Conservation (phyloP, 2,797 vertebrate genomes). For the Gephyroberyx darwinii region DNA sequence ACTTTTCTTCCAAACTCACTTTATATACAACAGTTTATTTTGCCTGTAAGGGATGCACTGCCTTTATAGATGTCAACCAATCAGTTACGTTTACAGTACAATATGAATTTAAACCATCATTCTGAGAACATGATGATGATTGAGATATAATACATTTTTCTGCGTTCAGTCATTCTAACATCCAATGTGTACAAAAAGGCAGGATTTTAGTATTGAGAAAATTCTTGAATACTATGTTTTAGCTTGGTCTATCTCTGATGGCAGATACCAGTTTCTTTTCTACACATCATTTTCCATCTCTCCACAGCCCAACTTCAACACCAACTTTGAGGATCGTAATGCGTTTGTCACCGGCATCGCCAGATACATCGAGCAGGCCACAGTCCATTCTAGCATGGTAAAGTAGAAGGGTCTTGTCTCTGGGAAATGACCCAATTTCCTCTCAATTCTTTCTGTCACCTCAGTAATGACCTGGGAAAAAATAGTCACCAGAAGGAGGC, state of each 20-base stretch:
- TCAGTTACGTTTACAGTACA: too few relatives aligned
- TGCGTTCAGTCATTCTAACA: too few relatives aligned
- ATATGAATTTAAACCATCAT: too few relatives aligned
- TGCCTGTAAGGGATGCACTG: background rate
- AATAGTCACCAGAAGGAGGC: slow-evolving; percentile 23
- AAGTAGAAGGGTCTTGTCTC: slow-evolving; percentile 12
- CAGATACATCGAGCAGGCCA: slow-evolving; percentile 98
- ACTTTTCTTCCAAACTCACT: background rate
- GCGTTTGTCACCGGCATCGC: slow-evolving; percentile 99
- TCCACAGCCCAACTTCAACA: slow-evolving; percentile 97
- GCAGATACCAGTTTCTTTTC: background rate
- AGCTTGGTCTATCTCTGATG: background rate
- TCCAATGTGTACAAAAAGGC: background rate
- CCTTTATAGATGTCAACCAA: background rate
- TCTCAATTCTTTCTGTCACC: background rate
- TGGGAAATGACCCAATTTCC: background rate
- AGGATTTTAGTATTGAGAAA: background rate
- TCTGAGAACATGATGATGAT: too few relatives aligned
- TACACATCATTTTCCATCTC: background rate
- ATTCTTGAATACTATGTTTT: background rate
- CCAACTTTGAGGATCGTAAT: slow-evolving; percentile 99
- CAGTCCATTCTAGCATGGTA: slow-evolving; percentile 98
- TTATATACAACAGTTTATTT: background rate
- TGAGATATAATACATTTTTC: too few relatives aligned
- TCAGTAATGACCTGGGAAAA: slow-evolving; percentile 8